phyloP scores from a whole-genome alignment of 1,140 invertebrate species.

The Trichogramma pretiosum region DNA sequence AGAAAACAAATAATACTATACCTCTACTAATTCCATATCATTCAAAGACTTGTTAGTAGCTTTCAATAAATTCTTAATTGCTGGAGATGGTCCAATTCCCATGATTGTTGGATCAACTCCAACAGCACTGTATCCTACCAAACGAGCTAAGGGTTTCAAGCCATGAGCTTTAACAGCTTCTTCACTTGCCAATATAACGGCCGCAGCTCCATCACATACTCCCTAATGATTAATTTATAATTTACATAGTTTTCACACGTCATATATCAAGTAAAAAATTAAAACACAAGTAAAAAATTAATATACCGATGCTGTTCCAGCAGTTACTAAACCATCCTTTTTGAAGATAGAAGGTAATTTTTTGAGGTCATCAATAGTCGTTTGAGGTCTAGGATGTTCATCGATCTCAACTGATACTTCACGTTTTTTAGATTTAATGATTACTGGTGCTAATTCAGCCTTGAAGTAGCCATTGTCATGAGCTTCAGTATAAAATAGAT shows the following conservation, averaged over 20 bases:
- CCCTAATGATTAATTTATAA: constrained; percentile 52
- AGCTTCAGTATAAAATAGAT: constrained; percentile 51
- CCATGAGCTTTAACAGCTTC: constrained; percentile 74
- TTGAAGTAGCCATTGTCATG: constrained; percentile 82
- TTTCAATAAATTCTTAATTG: constrained; percentile 74
- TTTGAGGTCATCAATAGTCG: constrained; percentile 73
- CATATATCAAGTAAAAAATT: constrained; percentile 1
- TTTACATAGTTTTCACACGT: constrained; percentile 1
- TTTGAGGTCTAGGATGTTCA: constrained; percentile 89
- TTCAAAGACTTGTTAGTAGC: constrained; percentile 65
- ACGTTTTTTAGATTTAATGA: constrained; percentile 74
- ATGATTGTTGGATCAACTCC: constrained; percentile 81
- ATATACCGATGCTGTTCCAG: constrained; percentile 87
- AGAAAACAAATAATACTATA: constrained; percentile 37
- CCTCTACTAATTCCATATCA: constrained; percentile 90
- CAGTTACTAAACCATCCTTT: constrained; percentile 91
- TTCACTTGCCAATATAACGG: constrained; percentile 84
- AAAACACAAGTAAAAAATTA: constrained; percentile 5
- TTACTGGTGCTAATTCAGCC: constrained; percentile 81
- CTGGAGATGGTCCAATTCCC: constrained; percentile 88
- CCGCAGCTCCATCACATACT: constrained; percentile 91
- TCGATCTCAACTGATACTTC: constrained; percentile 73
- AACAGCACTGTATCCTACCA: constrained; percentile 66
- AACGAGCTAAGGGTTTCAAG: constrained; percentile 67
- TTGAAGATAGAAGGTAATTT: constrained; percentile 89